Base-by-base conservation (phyloP, 2,113 vertebrate species). In the Spea multiplicata region DNA sequence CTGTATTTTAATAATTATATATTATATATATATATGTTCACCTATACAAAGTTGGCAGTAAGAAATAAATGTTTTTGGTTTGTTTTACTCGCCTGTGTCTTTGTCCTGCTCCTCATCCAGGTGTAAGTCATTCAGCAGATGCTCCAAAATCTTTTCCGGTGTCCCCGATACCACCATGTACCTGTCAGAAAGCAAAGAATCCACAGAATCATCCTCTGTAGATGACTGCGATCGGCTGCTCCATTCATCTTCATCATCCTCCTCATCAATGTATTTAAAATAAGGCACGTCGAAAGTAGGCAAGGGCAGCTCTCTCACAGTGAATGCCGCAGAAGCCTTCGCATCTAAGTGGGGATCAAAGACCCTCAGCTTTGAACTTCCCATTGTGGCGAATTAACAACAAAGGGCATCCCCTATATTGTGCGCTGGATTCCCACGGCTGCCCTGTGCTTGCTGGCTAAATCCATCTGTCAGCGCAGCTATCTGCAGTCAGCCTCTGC, bases 201-300 rank as follows among this genome's bases (percentile, higher is more conserved):
- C 94, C 86, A 91, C 93, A 16, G 88, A 88, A 83, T 89, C 95
- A 88, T 98, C 95, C 86, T 98, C 96, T 0, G 95, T 94, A 3
- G 95, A 94, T 5, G 96, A 98, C 85, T 96, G 97, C 16, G 96
- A 92, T 71, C 96, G 97, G 86, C 94, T 96, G 84, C 95, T 95
- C 93, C 96, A 96, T 86, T 95, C 95, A 81, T 96, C 95, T 66
- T 92, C 89, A 82, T 88, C 89, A 61, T 95, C 96, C 85, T 98
- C 97, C 76, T 99, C 97, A 30, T 98, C 96, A 82, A 97, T 97
- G 89, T 98, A 99, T 88, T 97, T 95, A 90, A 99, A 98, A 92
- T 97, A 97, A 84, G 96, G 96, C 88, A 99, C 97, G 83, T 98
- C 96, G 84, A 99, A 99, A 46, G 97, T 97, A 81, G 95, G 96